Base-by-base conservation (phyloP, 2,113 vertebrate species). In the Corythaeola cristata region DNA sequence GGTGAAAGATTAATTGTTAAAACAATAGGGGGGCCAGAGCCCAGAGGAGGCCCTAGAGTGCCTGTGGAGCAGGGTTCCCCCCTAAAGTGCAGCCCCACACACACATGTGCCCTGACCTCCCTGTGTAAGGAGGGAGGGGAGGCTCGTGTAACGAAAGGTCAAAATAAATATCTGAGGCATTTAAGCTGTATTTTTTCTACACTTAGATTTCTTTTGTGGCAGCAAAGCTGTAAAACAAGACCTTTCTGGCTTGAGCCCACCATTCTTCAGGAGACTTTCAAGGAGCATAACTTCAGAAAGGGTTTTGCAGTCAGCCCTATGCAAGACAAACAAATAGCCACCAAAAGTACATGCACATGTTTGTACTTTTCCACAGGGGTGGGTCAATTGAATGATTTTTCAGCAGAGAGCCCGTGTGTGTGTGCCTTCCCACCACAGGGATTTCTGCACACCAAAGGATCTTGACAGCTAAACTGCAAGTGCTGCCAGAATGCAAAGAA, bases 131-230 rank as follows among this genome's bases (percentile, higher is more conserved):
- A 94, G 22, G 45, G 78, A 76, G 67, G 66, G 53, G 18, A 83
- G 28, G 60, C 58, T 74, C 72, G 33, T 72, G 78, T 44, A 85
- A 88, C 26, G 69, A 83, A 79, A 87, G 89, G 53, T 59, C 41
- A 88, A 88, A 96, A 93, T 76, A 95, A 95, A 90, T 76, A 96
- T 16, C 95, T 75, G 28, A 93, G 80, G 76, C 41, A 95, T 89
- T 93, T 60, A 85, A 92, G 49, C 64, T 60, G 52, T 89, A 53
- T 39, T 95, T 89, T 95, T 85, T 49, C 74, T 89, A 73, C 44
- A 49, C 73, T 92, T 95, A 24, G 9, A 69, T 91, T 89, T 91
- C 86, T 66, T 88, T 66, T 41, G 82, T 11, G 49, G 83, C 71
- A 89, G 66, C 4, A 0, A 32, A 32, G 58, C 68, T 86, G 52